Evolutionary conservation across 2,797 vertebrate genomes (phyloP), one percentile per base, ranked within the genome.

Genomic region (Moxostoma hubbsi): DNA sequence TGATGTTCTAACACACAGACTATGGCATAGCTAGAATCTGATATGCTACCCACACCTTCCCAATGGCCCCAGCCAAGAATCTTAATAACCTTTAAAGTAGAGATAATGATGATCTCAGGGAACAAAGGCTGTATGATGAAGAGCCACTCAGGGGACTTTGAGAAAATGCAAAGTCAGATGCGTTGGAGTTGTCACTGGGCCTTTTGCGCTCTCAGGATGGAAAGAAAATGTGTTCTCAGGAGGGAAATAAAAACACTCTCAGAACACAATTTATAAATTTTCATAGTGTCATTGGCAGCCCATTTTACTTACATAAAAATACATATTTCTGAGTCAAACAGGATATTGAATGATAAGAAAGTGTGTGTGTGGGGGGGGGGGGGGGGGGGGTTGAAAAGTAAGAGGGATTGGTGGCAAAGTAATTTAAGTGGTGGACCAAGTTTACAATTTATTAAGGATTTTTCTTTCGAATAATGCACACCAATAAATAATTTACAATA

Each of bases 51-150:
- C 57, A 43, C 54, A 66, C 73, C 46, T 50, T 61, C 57, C 59
- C 53, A 62, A 70, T 80, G 45, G 50, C 75, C 57, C 62, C 16
- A 36, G 45, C 45, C 54, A 68, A 61, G 36, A 70, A 75, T 71
- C 16, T 36, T 77, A 73, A 80, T 73, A 81, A 80, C 77, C 67
- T 84, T 80, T 36, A 36, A 36, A 78, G 82, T 83, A 81, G 54
- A 65, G 74, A 36, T 57, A 10, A 66, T 79, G 68, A 85, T 75
- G 74, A 77, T 81, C 51, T 15, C 15, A 62, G 70, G 53, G 71
- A 80, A 75, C 45, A 71, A 57, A 53, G 10, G 5, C n/a, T 63
- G 51, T 74, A 49, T 67, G 62, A 59, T 66, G 68, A 73, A 74
- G 78, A 79, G 81, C 7, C 65, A 13, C 66, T 58, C 63, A 55